phyloP scores from a whole-genome alignment of 1,140 invertebrate species.

The Mycetomoellerius zeteki region DNA sequence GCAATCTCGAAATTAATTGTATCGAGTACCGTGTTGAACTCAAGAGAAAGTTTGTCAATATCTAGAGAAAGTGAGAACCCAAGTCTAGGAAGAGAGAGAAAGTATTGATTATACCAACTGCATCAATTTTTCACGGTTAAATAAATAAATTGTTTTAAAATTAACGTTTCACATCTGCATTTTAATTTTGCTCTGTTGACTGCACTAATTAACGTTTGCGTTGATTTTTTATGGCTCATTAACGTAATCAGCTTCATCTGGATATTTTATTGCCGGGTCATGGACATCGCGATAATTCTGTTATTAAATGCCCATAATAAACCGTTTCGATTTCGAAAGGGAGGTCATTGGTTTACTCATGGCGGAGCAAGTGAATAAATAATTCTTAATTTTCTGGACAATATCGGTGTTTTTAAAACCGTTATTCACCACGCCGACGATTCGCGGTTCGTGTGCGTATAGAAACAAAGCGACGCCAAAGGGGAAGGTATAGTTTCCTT shows the following conservation, averaged over 20 bases:
- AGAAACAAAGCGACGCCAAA: not conserved
- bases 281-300: conserved; percentile 21
- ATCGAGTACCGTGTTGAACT: conserved; percentile 24
- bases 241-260: conserved; percentile 30
- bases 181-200: conserved; percentile 10
- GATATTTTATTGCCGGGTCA: conserved; percentile 30
- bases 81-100: not conserved
- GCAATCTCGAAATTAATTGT: conserved; percentile 48
- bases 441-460: not conserved
- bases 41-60: conserved; percentile 31
- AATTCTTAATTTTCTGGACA: conserved; percentile 20
- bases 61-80: not conserved
- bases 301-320: conserved; percentile 39
- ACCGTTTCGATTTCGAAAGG: conserved; percentile 42
- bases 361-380: conserved; percentile 11
- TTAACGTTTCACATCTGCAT: not conserved
- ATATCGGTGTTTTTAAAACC: not conserved
- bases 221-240: conserved; percentile 27
- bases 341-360: not conserved
- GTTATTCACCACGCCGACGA: not conserved
- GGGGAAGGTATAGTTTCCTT: not conserved
- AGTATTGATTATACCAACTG: not conserved
- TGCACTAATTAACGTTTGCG: conserved; percentile 28
- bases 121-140: not conserved
- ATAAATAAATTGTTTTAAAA: not conserved